Evolutionary conservation across 2,113 vertebrate species (phyloP).

Genomic region (Poecile atricapillus): DNA sequence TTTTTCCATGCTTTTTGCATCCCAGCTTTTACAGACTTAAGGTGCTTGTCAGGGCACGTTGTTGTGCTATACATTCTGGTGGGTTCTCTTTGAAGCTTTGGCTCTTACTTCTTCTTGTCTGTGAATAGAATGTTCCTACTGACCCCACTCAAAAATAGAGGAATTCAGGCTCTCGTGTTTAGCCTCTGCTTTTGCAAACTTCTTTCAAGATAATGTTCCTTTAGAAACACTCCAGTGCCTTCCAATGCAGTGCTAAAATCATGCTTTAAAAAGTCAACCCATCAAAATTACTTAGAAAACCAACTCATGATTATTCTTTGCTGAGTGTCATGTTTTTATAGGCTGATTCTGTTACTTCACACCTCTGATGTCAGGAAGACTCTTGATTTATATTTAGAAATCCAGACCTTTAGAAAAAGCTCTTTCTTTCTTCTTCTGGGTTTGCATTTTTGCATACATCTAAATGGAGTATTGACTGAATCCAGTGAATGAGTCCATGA

Average conservation of each 20-base stretch:
- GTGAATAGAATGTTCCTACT: not conserved
- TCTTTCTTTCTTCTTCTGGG: not conserved
- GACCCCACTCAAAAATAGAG: not conserved
- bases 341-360: not conserved
- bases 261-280: not conserved
- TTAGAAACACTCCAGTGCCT: not conserved
- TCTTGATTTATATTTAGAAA: not conserved
- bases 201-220: not conserved
- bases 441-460: not conserved
- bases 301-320: not conserved
- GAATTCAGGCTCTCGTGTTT: not conserved
- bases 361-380: not conserved
- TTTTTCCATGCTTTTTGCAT: not conserved
- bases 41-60: not conserved
- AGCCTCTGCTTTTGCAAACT: not conserved
- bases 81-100: not conserved
- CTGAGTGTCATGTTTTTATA: not conserved
- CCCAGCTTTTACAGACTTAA: not conserved
- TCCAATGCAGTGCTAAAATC: not conserved
- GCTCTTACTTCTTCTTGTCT: not conserved
- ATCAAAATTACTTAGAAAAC: not conserved
- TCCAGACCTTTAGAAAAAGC: not conserved
- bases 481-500: not conserved
- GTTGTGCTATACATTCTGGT: not conserved
- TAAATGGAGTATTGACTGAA: not conserved